These are phyloP conservation scores for Phylloscopus whistleri DNA, from an alignment of 2,113 vertebrate species.

Conservation along the genomic window DNA sequence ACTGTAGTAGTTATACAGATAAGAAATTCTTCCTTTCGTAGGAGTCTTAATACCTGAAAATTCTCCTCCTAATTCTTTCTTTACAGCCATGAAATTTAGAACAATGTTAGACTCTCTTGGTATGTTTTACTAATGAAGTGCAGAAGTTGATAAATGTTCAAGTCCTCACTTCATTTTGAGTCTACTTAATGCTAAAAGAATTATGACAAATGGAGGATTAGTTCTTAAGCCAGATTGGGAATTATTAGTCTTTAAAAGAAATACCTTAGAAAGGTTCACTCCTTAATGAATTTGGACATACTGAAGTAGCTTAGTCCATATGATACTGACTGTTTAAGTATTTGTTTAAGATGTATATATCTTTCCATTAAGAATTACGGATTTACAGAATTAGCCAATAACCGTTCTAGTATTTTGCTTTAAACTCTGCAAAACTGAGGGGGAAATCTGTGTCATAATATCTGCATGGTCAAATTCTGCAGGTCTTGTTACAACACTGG, in stretches of 20 bases:
- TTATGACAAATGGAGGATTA: slow-evolving; percentile 67
- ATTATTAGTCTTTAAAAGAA: slow-evolving; percentile 69
- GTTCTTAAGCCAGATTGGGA: slow-evolving; percentile 56
- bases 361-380: slow-evolving; percentile 9
- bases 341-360: slow-evolving; percentile 13
- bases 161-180: slow-evolving; percentile 50
- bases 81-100: not conserved
- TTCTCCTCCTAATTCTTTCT: not conserved
- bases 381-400: slow-evolving; percentile 7
- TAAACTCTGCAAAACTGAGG: not conserved
- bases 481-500: not conserved
- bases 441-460: not conserved
- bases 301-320: slow-evolving; percentile 63
- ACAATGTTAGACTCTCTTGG: not conserved
- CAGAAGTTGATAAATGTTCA: slow-evolving; percentile 65
- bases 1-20: not conserved
- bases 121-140: slow-evolving; percentile 42
- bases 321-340: slow-evolving; percentile 27
- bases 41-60: not conserved
- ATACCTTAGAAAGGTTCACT: slow-evolving; percentile 61
- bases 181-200: slow-evolving; percentile 70
- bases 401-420: not conserved
- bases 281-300: slow-evolving; percentile 68
- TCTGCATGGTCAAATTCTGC: not conserved
- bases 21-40: not conserved